Percentiles rank a stretch among this genome's conserved stretches.
phyloP scores from a whole-genome alignment of 2,113 vertebrate genomes.

The Willisornis vidua region DNA sequence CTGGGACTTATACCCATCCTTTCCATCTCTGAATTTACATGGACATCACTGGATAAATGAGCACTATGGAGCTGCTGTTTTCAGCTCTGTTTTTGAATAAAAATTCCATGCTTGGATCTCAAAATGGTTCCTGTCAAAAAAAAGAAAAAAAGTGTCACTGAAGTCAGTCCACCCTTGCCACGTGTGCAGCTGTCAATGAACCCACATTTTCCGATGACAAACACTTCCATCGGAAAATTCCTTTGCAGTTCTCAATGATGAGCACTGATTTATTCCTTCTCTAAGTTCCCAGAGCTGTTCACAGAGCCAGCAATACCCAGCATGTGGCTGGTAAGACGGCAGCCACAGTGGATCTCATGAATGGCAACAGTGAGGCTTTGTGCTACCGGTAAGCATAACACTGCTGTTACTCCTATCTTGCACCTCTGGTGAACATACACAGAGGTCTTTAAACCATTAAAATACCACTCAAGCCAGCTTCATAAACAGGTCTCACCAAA shows the following conservation, averaged over 20 bases:
- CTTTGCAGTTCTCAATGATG: conserved; percentile 11
- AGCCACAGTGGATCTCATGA: not conserved
- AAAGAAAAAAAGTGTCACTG: not conserved
- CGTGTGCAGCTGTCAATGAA: conserved; percentile 48
- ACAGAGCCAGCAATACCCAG: not conserved
- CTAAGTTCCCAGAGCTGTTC: not conserved
- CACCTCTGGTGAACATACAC: not conserved
- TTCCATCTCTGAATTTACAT: not conserved
- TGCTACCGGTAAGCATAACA: not conserved
- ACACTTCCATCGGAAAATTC: conserved; percentile 48
- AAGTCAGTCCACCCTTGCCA: conserved; percentile 43
- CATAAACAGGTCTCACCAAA: not conserved
- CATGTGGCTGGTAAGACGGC: accelerated
- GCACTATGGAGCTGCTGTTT: not conserved
- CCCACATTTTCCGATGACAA: conserved; percentile 56
- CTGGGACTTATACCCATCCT: not conserved
- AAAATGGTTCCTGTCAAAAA: conserved; percentile 16
- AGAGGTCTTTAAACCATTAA: not conserved
- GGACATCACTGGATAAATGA: not conserved
- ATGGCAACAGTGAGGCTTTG: not conserved
- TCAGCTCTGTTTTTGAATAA: conserved; percentile 21
- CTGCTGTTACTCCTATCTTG: not conserved
- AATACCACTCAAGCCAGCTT: not conserved
- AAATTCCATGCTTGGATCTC: conserved; percentile 8
- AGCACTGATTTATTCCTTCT: conserved; percentile 30